phyloP scores from a whole-genome alignment of 2,113 vertebrate genomes.

The Tragulus kanchil region DNA sequence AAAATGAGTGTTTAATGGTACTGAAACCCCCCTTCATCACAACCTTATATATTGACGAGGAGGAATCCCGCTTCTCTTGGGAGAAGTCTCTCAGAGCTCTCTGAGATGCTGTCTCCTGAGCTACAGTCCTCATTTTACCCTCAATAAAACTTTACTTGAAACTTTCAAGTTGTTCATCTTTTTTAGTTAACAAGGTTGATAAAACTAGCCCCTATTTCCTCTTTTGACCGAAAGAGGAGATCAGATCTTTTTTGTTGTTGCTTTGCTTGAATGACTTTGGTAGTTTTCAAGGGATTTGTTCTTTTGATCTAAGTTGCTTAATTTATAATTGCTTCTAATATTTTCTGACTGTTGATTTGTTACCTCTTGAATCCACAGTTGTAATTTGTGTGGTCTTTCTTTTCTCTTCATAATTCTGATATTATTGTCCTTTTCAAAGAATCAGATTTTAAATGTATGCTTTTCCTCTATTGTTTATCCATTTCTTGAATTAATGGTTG shows the following conservation, averaged over 20 bases:
- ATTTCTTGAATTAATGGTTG: not conserved
- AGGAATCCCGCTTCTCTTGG: no score
- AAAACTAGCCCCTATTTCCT: no score
- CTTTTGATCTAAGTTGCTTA: not conserved
- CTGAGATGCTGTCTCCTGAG: no score
- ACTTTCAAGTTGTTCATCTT: no score
- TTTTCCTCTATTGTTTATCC: not conserved
- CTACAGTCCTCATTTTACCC: no score
- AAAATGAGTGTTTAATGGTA: no score
- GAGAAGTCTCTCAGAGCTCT: no score
- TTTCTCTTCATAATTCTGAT: constrained; percentile 2
- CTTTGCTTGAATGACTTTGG: not conserved
- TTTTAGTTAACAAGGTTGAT: not conserved
- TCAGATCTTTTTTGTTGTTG: not conserved
- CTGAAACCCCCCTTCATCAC: no score
- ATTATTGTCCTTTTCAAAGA: not conserved
- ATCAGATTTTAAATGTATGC: not conserved
- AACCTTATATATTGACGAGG: no score
- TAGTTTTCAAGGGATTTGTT: not conserved
- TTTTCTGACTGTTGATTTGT: not conserved
- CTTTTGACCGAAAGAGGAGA: not conserved
- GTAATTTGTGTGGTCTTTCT: not conserved
- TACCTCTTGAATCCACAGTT: not conserved
- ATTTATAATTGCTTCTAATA: not conserved
- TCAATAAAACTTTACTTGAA: no score